Base-by-base conservation (phyloP, 2,797 vertebrate genomes). In the Iguana delicatissima region DNA sequence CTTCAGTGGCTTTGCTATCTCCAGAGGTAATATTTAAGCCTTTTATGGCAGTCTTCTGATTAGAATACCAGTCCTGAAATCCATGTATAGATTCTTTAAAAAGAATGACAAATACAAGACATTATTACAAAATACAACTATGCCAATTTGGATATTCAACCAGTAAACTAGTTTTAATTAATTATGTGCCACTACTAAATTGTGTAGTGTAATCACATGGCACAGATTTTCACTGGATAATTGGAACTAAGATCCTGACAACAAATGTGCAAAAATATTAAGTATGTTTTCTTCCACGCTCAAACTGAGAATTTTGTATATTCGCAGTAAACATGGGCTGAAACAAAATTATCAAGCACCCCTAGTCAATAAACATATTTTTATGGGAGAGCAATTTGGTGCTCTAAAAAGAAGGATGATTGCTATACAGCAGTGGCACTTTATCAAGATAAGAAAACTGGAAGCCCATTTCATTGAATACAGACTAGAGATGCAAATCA, bases 1-100 rank as follows among this genome's bases (percentile, higher is more conserved):
- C 98, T 50, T 99, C 99, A 18, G 99, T 97, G 79, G 97, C 96
- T 94, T 97, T 98, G 92, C 98, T 98, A 96, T 99, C 99, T 42
- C 99, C 99, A 64, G 98, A 99, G 90, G 97, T 97, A 89, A 99
- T 98, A 38, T 97, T 98, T 89, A 98, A 98, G 89, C 98, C 98
- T 96, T 98, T 98, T 57, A 99, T 98, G 35, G 98, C 97, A 92
- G 97, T 96, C 93, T 98, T 98, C 95, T 98, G 96, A 92, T 96
- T 96, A 88, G 97, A 98, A 89, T 99, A 98, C 99, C 99, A 99
- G 57, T 97, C 97, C 92, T 99, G 98, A 93, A 99, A 99, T 95
- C 98, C 98, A 96, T 98, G 98, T 96, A 99, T 98, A 29, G 98
- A 97, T 85, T 98, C 99, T 99, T 95, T 93, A 91, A 96, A 85